These are phyloP conservation scores for Diaperis boleti DNA, from an alignment of 2,888 invertebrate species.

Conservation along the genomic window DNA sequence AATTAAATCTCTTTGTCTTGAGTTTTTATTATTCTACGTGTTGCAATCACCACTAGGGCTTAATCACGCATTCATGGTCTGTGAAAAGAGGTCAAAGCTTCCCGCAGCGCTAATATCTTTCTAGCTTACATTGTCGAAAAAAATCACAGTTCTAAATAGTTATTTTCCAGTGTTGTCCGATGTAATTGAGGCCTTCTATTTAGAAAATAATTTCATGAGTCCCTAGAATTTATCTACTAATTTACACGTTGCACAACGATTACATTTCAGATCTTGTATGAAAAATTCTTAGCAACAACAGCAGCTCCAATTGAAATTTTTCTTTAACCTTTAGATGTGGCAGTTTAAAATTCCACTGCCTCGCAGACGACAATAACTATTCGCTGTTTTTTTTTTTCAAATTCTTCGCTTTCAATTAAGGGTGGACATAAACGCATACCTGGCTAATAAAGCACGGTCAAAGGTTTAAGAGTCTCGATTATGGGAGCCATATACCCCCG, in stretches of 20 bases:
- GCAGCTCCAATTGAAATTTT: too few relatives aligned
- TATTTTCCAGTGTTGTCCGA: too few relatives aligned
- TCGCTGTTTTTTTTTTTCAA: conserved; percentile 10
- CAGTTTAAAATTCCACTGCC: conserved; percentile 8
- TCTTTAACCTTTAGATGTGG: not conserved
- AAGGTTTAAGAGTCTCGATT: conserved; percentile 33
- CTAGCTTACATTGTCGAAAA: conserved; percentile 3
- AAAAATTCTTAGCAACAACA: too few relatives aligned
- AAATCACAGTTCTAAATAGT: conserved; percentile 8
- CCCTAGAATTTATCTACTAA: too few relatives aligned
- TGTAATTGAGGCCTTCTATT: too few relatives aligned
- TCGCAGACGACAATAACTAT: conserved; percentile 16
- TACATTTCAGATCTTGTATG: too few relatives aligned
- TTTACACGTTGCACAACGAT: too few relatives aligned
- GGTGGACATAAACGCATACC: conserved; percentile 26
- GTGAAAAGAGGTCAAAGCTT: conserved; percentile 25
- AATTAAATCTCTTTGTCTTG: conserved; percentile 17
- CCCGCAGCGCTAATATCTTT: conserved; percentile 12
- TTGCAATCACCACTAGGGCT: conserved; percentile 2
- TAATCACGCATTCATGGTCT: conserved; percentile 12
- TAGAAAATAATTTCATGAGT: too few relatives aligned
- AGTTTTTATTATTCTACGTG: conserved; percentile 6
- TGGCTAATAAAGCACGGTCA: conserved; percentile 32
- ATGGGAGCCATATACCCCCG: conserved; percentile 38
- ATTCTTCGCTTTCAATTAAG: conserved; percentile 31